Conservation (phyloP, 1,140 invertebrate genomes). For the Ceratina japonica region DNA sequence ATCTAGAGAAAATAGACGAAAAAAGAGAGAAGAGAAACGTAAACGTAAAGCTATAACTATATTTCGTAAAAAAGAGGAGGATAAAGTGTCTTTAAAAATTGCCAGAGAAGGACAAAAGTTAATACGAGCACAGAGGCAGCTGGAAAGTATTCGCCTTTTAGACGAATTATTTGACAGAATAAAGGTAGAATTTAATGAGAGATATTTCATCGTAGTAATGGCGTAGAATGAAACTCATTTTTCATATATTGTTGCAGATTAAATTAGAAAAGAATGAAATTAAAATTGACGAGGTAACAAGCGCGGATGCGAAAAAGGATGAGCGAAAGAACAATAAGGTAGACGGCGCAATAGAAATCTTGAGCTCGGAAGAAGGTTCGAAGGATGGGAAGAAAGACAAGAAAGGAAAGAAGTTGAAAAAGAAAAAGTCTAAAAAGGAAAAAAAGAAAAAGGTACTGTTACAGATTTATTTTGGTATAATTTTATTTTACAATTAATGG, state of each 20-base stretch:
- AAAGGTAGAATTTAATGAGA: conserved; percentile 80
- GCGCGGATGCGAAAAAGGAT: conserved; percentile 64
- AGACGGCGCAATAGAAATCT: conserved; percentile 48
- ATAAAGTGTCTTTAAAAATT: conserved; percentile 89
- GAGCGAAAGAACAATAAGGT: conserved; percentile 68
- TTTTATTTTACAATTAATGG: not conserved
- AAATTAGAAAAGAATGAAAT: conserved; percentile 78
- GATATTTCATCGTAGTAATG: conserved; percentile 1
- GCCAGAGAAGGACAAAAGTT: conserved; percentile 91
- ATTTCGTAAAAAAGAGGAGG: conserved; percentile 86
- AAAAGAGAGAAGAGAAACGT: conserved; percentile 86
- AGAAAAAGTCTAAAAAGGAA: conserved; percentile 70
- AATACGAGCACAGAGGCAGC: conserved; percentile 91
- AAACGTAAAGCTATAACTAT: conserved; percentile 88
- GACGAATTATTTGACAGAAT: conserved; percentile 95
- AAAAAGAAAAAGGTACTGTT: conserved; percentile 73
- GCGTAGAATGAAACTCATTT: conserved; percentile 16
- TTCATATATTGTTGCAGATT: conserved; percentile 63
- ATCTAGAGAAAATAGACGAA: conserved; percentile 83
- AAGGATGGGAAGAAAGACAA: conserved; percentile 70
- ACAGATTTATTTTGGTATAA: conserved; percentile 2
- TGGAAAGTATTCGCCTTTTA: conserved; percentile 93
- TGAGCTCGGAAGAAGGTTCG: conserved; percentile 65
- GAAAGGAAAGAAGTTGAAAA: conserved; percentile 71
- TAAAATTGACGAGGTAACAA: conserved; percentile 56